These are phyloP conservation scores for Mnemiopsis leidyi DNA, from an alignment of 37 sponge, comb jelly and placozoan species.

Conservation along the genomic window DNA sequence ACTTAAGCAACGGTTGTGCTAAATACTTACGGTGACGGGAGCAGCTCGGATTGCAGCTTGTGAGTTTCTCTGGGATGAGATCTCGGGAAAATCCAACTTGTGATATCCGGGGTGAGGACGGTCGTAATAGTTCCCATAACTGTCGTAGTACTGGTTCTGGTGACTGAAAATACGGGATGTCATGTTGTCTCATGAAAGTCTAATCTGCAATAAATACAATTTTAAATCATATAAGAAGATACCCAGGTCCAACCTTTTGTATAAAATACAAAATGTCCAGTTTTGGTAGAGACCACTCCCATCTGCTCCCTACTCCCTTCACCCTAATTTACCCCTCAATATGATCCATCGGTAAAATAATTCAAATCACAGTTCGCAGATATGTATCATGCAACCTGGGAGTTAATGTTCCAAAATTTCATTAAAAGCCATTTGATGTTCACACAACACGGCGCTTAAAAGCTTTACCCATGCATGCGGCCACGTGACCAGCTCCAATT, in stretches of 20 bases:
- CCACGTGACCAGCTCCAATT: not conserved
- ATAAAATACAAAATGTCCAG: too few species aligned
- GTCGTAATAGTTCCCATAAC: slow-evolving; percentile 46
- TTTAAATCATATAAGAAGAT: too few species aligned
- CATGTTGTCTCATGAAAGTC: too few species aligned
- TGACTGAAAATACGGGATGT: slow-evolving; percentile 15
- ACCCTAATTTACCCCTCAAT: too few species aligned
- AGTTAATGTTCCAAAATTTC: not conserved
- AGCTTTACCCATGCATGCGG: not conserved
- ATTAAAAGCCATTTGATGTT: not conserved
- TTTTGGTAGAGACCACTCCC: too few species aligned
- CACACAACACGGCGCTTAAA: not conserved
- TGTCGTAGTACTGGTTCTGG: slow-evolving; percentile 62
- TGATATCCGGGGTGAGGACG: slow-evolving; percentile 33
- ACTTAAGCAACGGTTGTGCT: too few species aligned
- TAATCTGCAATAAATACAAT: too few species aligned
- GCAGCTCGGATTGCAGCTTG: slow-evolving; percentile 40
- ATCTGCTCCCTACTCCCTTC: too few species aligned
- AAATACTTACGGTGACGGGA: slow-evolving; percentile 11
- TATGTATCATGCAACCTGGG: not conserved
- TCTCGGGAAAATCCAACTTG: slow-evolving; percentile 36
- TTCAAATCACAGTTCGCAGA: not conserved
- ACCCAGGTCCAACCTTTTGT: too few species aligned
- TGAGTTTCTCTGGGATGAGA: slow-evolving; percentile 5
- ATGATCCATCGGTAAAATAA: not conserved